Evolutionary conservation across 2,113 vertebrate species (phyloP).

Genomic region (Sinocyclocheilus anophthalmus): DNA sequence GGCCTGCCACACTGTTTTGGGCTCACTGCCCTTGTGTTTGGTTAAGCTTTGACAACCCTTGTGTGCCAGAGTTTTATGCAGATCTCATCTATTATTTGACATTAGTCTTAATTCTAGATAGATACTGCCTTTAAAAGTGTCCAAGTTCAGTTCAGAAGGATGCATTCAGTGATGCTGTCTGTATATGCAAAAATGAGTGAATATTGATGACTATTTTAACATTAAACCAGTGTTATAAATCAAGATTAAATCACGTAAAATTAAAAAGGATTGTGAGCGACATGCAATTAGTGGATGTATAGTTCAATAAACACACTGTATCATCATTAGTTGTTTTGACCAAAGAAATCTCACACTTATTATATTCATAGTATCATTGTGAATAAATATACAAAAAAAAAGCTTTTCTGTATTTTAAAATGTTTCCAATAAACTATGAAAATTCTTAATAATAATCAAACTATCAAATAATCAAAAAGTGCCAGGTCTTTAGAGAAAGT

Average conservation of each 20-base stretch:
- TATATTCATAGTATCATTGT: constrained; percentile 7
- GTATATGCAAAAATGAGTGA: neutral
- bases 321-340: neutral
- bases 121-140: neutral
- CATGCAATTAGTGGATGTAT: neutral
- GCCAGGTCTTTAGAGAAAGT: neutral
- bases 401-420: neutral
- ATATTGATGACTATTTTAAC: neutral
- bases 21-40: neutral
- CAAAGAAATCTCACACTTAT: constrained; percentile 4
- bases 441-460: neutral
- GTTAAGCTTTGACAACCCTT: neutral
- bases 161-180: neutral
- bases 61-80: neutral
- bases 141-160: neutral
- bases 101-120: neutral
- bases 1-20: neutral
- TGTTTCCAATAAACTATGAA: neutral
- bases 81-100: neutral
- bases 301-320: constrained; percentile 13
- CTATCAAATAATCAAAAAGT: neutral
- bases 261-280: neutral
- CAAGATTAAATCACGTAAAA: neutral
- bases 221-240: neutral
- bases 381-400: neutral